Evolutionary conservation across 30 jellyfish, hydroid and myxozoan species (phyloP).

Genomic region (Haliclystus octoradiatus): DNA sequence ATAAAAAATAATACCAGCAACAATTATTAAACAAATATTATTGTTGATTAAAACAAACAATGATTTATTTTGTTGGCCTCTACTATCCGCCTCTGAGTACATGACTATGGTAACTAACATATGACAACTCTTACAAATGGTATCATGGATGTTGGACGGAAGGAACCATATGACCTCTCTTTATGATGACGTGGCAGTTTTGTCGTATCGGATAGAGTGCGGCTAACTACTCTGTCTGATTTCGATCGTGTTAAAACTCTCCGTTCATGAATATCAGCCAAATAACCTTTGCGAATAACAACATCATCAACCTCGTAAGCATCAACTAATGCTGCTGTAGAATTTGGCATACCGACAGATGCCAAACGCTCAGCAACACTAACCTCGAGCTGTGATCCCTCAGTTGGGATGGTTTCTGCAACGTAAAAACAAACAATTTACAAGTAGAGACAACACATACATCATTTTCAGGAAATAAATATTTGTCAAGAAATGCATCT

Average conservation of each 20-base stretch:
- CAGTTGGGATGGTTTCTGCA: background rate
- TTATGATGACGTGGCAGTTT: background rate
- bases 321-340: slow-evolving; percentile 53
- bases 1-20: no score
- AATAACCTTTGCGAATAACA: no score
- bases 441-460: no score
- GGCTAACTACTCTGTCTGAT: background rate
- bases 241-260: background rate
- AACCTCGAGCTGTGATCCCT: slow-evolving; percentile 22
- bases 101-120: no score
- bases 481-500: no score
- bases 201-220: background rate
- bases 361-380: slow-evolving; percentile 58
- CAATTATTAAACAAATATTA: no score
- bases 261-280: background rate
- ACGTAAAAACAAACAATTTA: background rate
- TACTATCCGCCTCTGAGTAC: no score
- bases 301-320: slow-evolving; percentile 37
- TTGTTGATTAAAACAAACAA: no score
- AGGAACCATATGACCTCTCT: background rate
- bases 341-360: slow-evolving; percentile 53
- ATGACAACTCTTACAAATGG: slow-evolving; percentile 1
- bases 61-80: no score
- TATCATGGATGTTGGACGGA: slow-evolving; percentile 1
- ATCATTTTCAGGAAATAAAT: no score